Conservation (phyloP, 2,113 vertebrate species). For the human (Homo sapiens) region DNA sequence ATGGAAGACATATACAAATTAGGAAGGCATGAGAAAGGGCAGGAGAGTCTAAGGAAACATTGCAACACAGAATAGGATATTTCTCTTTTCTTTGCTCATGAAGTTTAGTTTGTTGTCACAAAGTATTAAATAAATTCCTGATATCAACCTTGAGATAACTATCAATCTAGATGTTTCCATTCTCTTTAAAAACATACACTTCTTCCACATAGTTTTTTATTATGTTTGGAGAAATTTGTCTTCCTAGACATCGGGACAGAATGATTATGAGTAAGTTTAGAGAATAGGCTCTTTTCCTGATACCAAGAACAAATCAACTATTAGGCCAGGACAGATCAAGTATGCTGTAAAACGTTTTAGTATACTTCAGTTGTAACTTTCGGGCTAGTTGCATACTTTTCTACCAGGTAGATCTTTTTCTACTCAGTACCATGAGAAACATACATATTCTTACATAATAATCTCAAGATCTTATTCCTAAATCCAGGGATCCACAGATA, state of each 20-base stretch:
- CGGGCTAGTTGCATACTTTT: not conserved
- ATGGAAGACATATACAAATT: not conserved
- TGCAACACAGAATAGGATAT: not conserved
- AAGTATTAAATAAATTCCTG: not conserved
- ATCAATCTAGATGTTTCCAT: not conserved
- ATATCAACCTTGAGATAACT: not conserved
- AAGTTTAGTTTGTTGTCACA: not conserved
- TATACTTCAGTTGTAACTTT: not conserved
- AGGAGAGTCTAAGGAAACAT: not conserved
- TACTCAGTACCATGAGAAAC: not conserved
- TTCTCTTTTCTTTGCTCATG: not conserved
- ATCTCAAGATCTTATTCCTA: not conserved
- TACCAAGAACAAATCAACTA: not conserved
- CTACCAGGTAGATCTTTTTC: not conserved
- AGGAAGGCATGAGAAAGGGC: not conserved
- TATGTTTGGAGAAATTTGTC: not conserved
- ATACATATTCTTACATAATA: not conserved
- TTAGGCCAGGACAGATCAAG: not conserved
- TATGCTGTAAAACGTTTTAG: not conserved
- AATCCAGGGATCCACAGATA: not conserved
- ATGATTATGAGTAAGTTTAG: not conserved
- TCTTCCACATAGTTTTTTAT: not conserved
- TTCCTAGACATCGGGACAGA: not conserved
- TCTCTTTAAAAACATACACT: not conserved
- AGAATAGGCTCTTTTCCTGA: not conserved